Conservation (phyloP, 2,888 invertebrate species). For the Lasioglossum zephyrum region DNA sequence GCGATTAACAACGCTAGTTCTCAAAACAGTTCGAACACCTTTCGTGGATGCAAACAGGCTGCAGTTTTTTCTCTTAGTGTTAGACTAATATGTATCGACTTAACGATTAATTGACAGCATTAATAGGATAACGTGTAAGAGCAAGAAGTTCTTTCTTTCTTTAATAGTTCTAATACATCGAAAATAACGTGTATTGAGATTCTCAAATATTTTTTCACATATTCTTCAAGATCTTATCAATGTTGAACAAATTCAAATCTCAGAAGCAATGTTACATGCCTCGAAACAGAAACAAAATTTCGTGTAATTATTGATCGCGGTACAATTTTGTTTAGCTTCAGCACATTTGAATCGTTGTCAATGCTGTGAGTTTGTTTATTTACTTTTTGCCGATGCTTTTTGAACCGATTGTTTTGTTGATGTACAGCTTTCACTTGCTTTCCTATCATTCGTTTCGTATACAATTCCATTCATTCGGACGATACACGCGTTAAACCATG, state of each 20-base stretch:
- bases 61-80: not conserved
- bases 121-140: not conserved
- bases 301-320: not conserved
- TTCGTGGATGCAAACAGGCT: not conserved
- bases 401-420: not conserved
- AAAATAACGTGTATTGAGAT: not conserved
- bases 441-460: constrained; percentile 1
- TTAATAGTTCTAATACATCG: not conserved
- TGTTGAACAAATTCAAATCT: not conserved
- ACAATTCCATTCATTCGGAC: not conserved
- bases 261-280: not conserved
- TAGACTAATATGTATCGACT: not conserved
- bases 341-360: not conserved
- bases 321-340: not conserved
- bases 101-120: not conserved
- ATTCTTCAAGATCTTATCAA: not conserved
- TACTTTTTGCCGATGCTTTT: not conserved
- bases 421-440: not conserved
- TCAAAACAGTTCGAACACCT: not conserved
- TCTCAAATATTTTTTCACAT: not conserved
- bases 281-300: not conserved
- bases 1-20: not conserved
- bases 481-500: not conserved
- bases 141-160: not conserved
- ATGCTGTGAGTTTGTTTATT: not conserved